A percentile compares a stretch with the other conserved stretches of the same genome.
Conservation (phyloP, 1,140 invertebrate species). For the Camponotus pennsylvanicus region DNA sequence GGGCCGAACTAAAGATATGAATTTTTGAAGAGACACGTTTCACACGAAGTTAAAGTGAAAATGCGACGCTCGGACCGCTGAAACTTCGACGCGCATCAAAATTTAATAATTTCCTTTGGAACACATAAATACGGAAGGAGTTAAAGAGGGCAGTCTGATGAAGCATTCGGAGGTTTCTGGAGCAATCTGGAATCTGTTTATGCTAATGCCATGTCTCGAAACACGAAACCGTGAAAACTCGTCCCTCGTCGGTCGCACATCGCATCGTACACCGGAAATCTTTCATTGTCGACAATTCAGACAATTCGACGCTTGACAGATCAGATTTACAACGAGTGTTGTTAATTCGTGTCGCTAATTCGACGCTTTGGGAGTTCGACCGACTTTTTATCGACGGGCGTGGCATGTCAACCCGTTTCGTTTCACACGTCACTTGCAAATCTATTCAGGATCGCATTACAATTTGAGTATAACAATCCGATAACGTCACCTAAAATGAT, state of each 20-base stretch:
- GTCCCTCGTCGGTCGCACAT: conserved; percentile 1
- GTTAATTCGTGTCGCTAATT: conserved; percentile 54
- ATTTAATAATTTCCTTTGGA: not conserved
- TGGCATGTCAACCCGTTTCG: conserved; percentile 11
- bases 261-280: conserved; percentile 72
- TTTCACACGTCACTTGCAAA: conserved; percentile 43
- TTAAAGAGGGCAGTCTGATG: not conserved
- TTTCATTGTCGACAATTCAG: conserved; percentile 76
- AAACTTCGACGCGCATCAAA: not conserved
- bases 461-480: conserved; percentile 6
- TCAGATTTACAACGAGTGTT: conserved; percentile 61
- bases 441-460: not conserved
- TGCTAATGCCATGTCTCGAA: not conserved
- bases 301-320: conserved; percentile 70
- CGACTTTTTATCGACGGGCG: conserved; percentile 62
- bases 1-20: not conserved
- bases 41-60: not conserved
- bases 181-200: not conserved
- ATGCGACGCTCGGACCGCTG: not conserved
- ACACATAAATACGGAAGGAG: not conserved
- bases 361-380: conserved; percentile 54
- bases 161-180: not conserved
- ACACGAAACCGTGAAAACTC: conserved; percentile 66
- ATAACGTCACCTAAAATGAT: conserved; percentile 13
- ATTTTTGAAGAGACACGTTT: conserved; percentile 5